Evolutionary conservation across 2,797 vertebrate genomes (phyloP).

Genomic region (Sebastes matsubarae): DNA sequence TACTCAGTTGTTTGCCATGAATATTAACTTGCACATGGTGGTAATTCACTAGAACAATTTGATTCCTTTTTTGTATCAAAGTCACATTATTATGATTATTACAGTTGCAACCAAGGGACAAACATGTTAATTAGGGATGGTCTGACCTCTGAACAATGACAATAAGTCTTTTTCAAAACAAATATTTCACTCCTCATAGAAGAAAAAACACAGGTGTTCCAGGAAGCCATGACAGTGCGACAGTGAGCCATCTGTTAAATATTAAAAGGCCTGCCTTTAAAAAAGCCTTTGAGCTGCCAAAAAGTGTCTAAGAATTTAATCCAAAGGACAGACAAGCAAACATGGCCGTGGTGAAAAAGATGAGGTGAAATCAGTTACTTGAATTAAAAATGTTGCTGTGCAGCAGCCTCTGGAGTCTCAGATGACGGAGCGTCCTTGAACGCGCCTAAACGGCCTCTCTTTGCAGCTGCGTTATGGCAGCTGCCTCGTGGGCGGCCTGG

Average conservation of each 20-base stretch:
- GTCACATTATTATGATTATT: background rate
- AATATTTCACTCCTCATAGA: background rate
- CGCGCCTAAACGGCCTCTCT: background rate
- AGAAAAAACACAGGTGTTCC: background rate
- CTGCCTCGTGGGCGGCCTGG: background rate
- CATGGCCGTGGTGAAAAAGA: background rate
- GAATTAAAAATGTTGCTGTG: background rate
- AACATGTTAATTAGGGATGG: background rate
- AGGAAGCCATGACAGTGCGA: background rate
- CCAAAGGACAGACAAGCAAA: background rate
- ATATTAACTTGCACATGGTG: background rate
- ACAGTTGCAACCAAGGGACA: background rate
- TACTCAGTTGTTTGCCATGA: background rate
- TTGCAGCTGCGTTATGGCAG: background rate
- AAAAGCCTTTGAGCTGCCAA: background rate
- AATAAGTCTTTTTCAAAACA: background rate
- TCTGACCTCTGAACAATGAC: background rate
- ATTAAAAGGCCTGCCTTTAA: background rate
- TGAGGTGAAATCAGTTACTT: background rate
- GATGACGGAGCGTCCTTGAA: background rate
- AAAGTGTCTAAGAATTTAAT: background rate
- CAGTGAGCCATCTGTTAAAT: background rate
- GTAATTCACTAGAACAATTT: background rate
- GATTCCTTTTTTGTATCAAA: background rate
- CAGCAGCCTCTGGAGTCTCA: background rate